Percentiles rank a stretch among this genome's conserved stretches.
These are phyloP conservation scores for Scalopus aquaticus DNA, from an alignment of 2,113 vertebrate genomes.

Conservation along the genomic window DNA sequence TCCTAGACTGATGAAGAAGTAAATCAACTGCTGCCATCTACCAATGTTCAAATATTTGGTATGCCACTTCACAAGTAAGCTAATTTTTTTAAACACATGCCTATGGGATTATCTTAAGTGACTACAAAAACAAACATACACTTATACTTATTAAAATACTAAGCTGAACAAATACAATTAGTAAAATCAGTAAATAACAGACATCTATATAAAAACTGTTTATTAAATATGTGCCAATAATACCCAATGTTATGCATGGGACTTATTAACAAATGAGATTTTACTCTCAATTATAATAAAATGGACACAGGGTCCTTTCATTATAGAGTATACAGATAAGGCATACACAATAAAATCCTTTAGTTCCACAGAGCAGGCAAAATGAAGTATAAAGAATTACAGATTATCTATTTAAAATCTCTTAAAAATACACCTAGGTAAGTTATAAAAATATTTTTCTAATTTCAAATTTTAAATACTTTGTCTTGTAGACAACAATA, in stretches of 20 bases:
- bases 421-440: constrained; percentile 24
- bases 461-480: constrained; percentile 60
- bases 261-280: neutral
- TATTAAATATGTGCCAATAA: constrained; percentile 27
- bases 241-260: neutral
- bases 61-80: neutral
- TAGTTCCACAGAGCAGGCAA: constrained; percentile 22
- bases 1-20: neutral
- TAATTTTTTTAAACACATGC: neutral
- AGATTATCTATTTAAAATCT: constrained; percentile 21
- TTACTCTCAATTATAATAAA: constrained; percentile 23
- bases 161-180: neutral
- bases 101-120: neutral
- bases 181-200: constrained; percentile 14
- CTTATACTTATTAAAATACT: neutral
- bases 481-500: neutral
- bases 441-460: constrained; percentile 11
- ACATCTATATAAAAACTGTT: neutral
- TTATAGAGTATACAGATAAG: neutral
- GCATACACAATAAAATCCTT: constrained; percentile 27
- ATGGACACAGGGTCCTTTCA: neutral
- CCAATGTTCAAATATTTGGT: neutral
- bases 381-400: constrained; percentile 30
- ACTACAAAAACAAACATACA: neutral
- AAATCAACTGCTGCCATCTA: neutral